phyloP scores from a whole-genome alignment of 2,888 invertebrate genomes.

The Dolomedes plantarius region DNA sequence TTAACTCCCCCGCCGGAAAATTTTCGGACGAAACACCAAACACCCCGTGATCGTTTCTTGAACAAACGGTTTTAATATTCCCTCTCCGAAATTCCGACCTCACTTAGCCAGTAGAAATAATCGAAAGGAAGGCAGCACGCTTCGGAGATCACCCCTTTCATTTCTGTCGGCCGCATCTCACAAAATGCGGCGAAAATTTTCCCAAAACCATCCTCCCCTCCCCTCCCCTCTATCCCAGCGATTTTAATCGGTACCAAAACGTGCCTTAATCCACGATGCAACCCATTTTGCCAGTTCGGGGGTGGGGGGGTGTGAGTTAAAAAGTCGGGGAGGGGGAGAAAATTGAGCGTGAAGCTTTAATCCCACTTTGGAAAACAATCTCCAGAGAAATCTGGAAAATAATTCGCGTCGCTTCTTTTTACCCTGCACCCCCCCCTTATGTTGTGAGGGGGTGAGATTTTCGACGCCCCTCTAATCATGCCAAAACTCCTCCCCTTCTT shows the following conservation, averaged over 20 bases:
- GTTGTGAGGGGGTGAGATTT: background rate
- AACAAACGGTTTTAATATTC: background rate
- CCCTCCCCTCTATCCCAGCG: background rate
- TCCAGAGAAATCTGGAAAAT: constrained; percentile 57
- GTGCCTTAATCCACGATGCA: constrained; percentile 27
- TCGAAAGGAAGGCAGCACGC: background rate
- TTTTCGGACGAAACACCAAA: background rate
- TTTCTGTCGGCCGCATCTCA: background rate
- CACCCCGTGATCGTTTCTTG: background rate
- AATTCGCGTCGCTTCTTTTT: constrained; percentile 12
- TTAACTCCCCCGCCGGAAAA: background rate
- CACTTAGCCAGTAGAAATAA: background rate
- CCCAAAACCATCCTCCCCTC: background rate
- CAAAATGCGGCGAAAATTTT: background rate
- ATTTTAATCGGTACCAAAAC: constrained; percentile 40
- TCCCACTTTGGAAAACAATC: constrained; percentile 49
- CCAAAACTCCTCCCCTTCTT: background rate
- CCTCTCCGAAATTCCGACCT: background rate
- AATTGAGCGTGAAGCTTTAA: constrained; percentile 61
- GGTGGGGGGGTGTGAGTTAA: constrained; percentile 10
- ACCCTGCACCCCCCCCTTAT: background rate
- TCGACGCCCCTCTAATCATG: constrained; percentile 8
- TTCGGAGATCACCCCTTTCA: background rate
- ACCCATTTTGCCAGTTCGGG: constrained; percentile 17
- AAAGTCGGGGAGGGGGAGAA: background rate